Evolutionary conservation across 2,888 invertebrate genomes (phyloP), one percentile per base, ranked within the genome.

Genomic region (Volucella inanis): DNA sequence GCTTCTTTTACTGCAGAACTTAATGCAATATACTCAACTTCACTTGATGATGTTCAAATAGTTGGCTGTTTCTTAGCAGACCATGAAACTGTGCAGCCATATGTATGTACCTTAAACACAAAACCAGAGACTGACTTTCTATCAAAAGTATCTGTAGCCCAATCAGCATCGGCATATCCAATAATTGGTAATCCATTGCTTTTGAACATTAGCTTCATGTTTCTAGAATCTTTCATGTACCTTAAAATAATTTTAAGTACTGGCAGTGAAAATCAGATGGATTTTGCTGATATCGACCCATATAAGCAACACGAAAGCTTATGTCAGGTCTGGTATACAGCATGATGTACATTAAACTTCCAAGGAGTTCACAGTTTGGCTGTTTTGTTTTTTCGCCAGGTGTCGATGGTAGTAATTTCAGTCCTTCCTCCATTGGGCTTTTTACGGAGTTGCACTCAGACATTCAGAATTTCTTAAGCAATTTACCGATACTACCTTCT

Each of bases 271-370:
- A n/a, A n/a, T n/a, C n/a, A n/a, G 45, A 22, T 22, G 22, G 22
- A 3, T 22, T 22, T 3, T 22, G 22, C 22, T 22, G 22, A 22
- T 22, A 22, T 22, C 22, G 22, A 22, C 22, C 22, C 22, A 22
- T 22, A 3, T 22, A 52, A 55, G 65, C 54, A 77, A 83, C 10
- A 85, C 68, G n/a, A n/a, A n/a, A n/a, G n/a, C n/a, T n/a, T n/a
- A n/a, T n/a, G n/a, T 80, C 80, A 55, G 74, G 85, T 64, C 80
- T 45, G n/a, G 55, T 49, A 41, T 72, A 72, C 11, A 80, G 38
- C 80, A 80, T 85, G 2, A 80, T 43, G 31, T 85, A 85, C 76
- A 76, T 86, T 18, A 80, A 41, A 47, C 85, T 77, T 47, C 71
- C 80, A 8, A 85, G 43, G 39, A 80, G 38, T 72, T 85, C 77